phyloP scores from a whole-genome alignment of 2,797 vertebrate genomes.

The Karalla daura region DNA sequence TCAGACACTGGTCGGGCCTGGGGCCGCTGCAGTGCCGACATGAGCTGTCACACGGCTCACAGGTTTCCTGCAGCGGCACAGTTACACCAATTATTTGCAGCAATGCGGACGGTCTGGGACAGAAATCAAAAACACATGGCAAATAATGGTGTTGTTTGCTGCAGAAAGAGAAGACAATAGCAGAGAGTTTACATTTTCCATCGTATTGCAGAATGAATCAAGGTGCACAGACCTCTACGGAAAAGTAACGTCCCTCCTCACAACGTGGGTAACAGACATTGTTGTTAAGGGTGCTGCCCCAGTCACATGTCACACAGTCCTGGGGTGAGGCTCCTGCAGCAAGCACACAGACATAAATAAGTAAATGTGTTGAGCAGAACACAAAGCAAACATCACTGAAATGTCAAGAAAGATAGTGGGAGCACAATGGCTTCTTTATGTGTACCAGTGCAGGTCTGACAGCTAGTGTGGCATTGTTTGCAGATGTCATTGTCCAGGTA shows the following conservation, averaged over 20 bases:
- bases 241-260: slow-evolving; percentile 81
- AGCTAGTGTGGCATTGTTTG: slow-evolving; percentile 82
- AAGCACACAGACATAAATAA: slow-evolving; percentile 35
- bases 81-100: background rate
- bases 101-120: background rate
- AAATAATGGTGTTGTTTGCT: background rate
- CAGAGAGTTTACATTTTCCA: background rate
- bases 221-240: slow-evolving; percentile 78
- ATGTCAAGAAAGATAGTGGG: too few species aligned
- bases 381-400: background rate
- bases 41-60: slow-evolving; percentile 80
- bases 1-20: slow-evolving; percentile 81
- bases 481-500: slow-evolving; percentile 56
- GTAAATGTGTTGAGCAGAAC: rapidly evolving
- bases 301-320: slow-evolving; percentile 79
- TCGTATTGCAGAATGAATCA: background rate
- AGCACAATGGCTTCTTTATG: background rate
- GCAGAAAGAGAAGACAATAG: too few species aligned
- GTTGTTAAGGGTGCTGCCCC: slow-evolving; percentile 75
- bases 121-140: background rate
- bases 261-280: slow-evolving; percentile 84
- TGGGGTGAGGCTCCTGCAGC: slow-evolving; percentile 80
- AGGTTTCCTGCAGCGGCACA: slow-evolving; percentile 66
- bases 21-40: slow-evolving; percentile 82
- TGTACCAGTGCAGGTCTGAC: slow-evolving; percentile 82